Evolutionary conservation across 2,888 invertebrate species (phyloP).

Genomic region (Drosophila monieri): DNA sequence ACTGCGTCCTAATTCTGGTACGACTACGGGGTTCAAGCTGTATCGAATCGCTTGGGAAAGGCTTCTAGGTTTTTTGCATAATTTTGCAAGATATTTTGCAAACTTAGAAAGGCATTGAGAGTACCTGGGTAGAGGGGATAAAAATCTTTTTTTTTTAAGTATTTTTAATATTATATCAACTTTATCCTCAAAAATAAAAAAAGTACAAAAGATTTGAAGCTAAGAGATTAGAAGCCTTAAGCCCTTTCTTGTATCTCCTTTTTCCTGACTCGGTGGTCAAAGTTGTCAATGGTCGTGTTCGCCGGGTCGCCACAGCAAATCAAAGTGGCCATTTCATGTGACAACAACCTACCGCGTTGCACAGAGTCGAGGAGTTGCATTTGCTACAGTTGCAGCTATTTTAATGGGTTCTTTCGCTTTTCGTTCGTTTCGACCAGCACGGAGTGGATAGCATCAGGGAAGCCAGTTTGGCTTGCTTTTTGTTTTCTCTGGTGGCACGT

Average conservation of each 20-base stretch:
- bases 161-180: no score
- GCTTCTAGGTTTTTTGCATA: slow-evolving; percentile 18
- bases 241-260: slow-evolving; percentile 6
- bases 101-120: no score
- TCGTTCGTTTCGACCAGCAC: slow-evolving; percentile 58
- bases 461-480: slow-evolving; percentile 55
- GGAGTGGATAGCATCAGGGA: slow-evolving; percentile 75
- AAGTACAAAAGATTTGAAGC: not conserved
- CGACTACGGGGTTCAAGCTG: not conserved
- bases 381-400: slow-evolving; percentile 67
- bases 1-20: slow-evolving; percentile 30
- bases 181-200: not conserved
- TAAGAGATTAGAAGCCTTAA: not conserved
- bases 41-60: slow-evolving; percentile 31
- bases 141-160: no score
- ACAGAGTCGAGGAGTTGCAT: slow-evolving; percentile 39
- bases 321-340: slow-evolving; percentile 57
- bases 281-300: slow-evolving; percentile 69
- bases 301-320: slow-evolving; percentile 53
- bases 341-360: slow-evolving; percentile 70
- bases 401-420: slow-evolving; percentile 79
- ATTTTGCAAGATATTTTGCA: not conserved
- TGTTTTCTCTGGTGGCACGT: slow-evolving; percentile 14
- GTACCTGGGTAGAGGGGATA: no score
- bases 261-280: slow-evolving; percentile 57